phyloP scores from a whole-genome alignment of 2,113 vertebrate genomes.

The Ochotona curzoniae region DNA sequence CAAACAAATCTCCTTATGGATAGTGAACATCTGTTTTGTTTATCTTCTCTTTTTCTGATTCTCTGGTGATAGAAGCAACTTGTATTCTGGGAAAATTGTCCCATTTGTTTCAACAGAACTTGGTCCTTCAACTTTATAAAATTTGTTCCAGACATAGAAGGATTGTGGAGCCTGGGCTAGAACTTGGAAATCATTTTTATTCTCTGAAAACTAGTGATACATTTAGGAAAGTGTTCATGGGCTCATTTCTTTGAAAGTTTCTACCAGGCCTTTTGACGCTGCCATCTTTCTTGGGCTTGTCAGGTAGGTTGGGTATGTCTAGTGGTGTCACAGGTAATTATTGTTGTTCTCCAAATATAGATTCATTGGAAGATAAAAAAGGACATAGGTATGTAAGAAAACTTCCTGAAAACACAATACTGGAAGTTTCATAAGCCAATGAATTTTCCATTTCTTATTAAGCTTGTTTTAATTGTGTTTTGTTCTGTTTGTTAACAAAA shows the following conservation, averaged over 20 bases:
- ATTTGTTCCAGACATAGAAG: background rate
- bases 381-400: background rate
- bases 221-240: background rate
- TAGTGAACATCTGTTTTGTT: conserved; percentile 56
- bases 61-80: conserved; percentile 13
- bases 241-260: background rate
- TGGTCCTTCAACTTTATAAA: conserved; percentile 51
- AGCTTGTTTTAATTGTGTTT: background rate
- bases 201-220: background rate
- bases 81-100: background rate
- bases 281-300: background rate
- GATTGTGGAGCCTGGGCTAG: background rate
- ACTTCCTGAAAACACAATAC: background rate
- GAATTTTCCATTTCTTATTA: background rate
- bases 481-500: background rate
- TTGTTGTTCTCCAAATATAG: background rate
- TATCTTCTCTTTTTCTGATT: background rate
- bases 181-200: background rate
- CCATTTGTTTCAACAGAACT: background rate
- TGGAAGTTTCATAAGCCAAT: background rate
- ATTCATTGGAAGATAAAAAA: background rate
- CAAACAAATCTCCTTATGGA: conserved; percentile 33
- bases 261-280: background rate
- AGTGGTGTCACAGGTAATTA: background rate
- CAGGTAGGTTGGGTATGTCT: background rate